Evolutionary conservation across 1,140 invertebrate genomes (phyloP), one percentile per base, ranked within the genome.

Genomic region (Artemia franciscana): DNA sequence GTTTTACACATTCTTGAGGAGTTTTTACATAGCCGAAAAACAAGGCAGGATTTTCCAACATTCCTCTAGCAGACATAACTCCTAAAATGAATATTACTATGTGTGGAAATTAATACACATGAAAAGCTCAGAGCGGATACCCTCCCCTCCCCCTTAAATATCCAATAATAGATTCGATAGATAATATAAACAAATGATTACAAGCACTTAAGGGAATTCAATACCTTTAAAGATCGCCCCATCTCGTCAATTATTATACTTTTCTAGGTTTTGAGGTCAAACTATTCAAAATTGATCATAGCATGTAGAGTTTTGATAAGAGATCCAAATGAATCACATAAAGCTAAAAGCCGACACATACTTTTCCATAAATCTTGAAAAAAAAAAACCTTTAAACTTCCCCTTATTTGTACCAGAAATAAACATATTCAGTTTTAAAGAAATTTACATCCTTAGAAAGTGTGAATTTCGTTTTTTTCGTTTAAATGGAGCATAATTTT

Each of bases 11-110:
- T 58, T 77, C 73, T 2, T 82, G 56, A 0, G 91, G 84, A 12
- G 90, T 94, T 25, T 70, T 69, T 18, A 69, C 65, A 67, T 73
- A 72, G 23, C 86, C 86, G 62, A 79, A 77, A 75, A 88, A 98
- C 63, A 98, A 71, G 2, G 86, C 84, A 56, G 93, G 93, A 77
- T 98, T 98, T 27, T 83, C 80, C 30, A 98, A 77, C 12, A 98
- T 74, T 4, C 87, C 90, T 71, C 85, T 80, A 0, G 91, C 93
- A 64, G 81, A 80, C 93, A 98, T 98, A 0, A 85, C 77, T 67
- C 84, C 82, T 82, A 66, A 28, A 74, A 71, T 9, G 30, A 62
- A 62, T 39, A 39, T 15, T 27, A 58, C 4, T 4, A 15, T 51
- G 26, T 24, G 30, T 39, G n/a, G n/a, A n/a, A n/a, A 39, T 39